phyloP scores from a whole-genome alignment of 2,888 invertebrate species.

The Drosophila fungiperda region DNA sequence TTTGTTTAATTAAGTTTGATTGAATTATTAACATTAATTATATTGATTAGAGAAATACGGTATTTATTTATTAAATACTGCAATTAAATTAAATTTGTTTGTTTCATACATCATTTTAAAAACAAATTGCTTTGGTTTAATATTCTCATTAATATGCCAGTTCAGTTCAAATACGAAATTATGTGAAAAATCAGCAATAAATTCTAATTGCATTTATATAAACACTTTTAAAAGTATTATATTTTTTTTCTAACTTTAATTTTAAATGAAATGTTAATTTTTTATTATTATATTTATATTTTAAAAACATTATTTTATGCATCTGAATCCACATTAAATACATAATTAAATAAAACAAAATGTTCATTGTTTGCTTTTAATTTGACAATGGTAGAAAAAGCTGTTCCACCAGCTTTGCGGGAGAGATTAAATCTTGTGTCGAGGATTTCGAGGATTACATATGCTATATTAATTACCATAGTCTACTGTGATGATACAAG shows the following conservation, averaged over 20 bases:
- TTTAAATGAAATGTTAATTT: no score
- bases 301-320: no score
- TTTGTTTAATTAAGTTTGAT: background rate
- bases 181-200: background rate
- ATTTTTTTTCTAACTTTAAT: no score
- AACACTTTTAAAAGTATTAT: no score
- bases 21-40: background rate
- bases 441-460: background rate
- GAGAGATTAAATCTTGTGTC: background rate
- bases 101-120: background rate
- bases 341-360: background rate
- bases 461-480: slow-evolving; percentile 28
- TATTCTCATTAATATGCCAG: background rate
- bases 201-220: no score
- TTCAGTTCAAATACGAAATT: background rate
- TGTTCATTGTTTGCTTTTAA: background rate
- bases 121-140: background rate
- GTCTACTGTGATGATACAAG: background rate
- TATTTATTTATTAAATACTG: background rate
- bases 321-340: background rate
- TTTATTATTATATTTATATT: no score
- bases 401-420: background rate
- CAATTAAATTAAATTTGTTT: background rate
- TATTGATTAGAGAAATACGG: background rate
- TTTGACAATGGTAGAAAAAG: background rate